A percentile compares a stretch with the other conserved stretches of the same genome.
Conservation (phyloP, 2,888 invertebrate genomes). For the Agonopterix arenella region DNA sequence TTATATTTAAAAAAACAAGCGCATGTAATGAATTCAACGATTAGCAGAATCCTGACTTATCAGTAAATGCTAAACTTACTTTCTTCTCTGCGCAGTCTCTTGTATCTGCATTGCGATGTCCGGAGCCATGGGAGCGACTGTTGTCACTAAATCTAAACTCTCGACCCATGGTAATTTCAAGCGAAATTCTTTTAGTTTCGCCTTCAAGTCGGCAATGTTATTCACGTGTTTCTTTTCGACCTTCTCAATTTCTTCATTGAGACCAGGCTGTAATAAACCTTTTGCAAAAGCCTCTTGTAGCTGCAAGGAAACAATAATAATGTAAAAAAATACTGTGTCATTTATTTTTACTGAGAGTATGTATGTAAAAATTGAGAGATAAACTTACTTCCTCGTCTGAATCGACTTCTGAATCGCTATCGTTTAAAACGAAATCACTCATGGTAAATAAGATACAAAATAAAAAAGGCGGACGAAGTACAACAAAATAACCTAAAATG, state of each 20-base stretch:
- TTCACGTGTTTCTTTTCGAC: conserved; percentile 80
- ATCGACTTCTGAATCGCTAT: conserved; percentile 70
- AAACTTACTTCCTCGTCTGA: conserved; percentile 76
- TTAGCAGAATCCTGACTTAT: too few relatives aligned
- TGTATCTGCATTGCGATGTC: conserved; percentile 87
- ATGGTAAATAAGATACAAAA: conserved; percentile 23
- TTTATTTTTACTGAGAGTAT: not conserved
- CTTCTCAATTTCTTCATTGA: conserved; percentile 82
- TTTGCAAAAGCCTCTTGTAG: conserved; percentile 92
- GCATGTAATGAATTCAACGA: not conserved
- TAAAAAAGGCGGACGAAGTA: not conserved
- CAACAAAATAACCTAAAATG: conserved; percentile 7
- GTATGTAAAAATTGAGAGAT: not conserved
- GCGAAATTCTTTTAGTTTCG: conserved; percentile 83
- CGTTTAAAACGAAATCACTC: conserved; percentile 64
- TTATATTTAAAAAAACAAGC: not conserved
- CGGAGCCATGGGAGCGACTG: conserved; percentile 88
- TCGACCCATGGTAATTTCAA: conserved; percentile 90
- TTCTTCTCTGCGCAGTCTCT: conserved; percentile 84
- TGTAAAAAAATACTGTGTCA: not conserved
- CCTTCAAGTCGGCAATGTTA: conserved; percentile 83
- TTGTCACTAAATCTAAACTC: conserved; percentile 86
- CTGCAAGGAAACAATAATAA: conserved; percentile 65
- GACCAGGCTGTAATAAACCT: conserved; percentile 90
- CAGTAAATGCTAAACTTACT: conserved; percentile 32